These are phyloP conservation scores for Macropus fuliginosus DNA, from an alignment of 2,797 vertebrate species.

Conservation along the genomic window DNA sequence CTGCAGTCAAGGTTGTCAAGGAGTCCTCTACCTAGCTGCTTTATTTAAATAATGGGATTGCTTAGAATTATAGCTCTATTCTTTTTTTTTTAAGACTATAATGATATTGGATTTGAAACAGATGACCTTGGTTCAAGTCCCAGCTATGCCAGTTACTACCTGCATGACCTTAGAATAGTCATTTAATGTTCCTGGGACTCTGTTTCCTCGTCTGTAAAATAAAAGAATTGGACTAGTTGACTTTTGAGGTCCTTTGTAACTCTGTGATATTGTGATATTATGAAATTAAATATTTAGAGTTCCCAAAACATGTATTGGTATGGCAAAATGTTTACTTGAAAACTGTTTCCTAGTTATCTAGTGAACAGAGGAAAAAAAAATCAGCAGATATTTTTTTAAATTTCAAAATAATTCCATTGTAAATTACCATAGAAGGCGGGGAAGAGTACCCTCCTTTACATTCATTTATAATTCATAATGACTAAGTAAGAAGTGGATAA, in stretches of 20 bases:
- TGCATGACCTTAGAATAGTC: neutral
- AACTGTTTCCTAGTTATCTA: neutral
- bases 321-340: slow-evolving; percentile 21
- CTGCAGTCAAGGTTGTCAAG: neutral
- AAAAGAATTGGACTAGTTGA: neutral
- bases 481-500: neutral
- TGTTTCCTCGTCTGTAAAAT: neutral
- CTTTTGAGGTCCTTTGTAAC: neutral
- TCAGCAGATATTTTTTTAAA: neutral
- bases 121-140: neutral
- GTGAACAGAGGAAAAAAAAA: neutral
- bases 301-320: slow-evolving; percentile 4
- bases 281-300: neutral
- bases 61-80: neutral
- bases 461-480: neutral
- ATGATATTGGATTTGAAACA: neutral
- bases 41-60: slow-evolving; percentile 47
- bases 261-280: neutral
- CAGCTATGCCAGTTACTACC: neutral
- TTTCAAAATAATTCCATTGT: neutral
- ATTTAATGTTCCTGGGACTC: neutral
- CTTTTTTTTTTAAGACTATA: neutral
- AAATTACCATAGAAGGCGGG: neutral
- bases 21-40: neutral
- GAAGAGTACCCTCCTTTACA: neutral